Evolutionary conservation across 2,888 invertebrate genomes (phyloP), one percentile per base, ranked within the genome.

Genomic region (Synanthedon vespiformis): DNA sequence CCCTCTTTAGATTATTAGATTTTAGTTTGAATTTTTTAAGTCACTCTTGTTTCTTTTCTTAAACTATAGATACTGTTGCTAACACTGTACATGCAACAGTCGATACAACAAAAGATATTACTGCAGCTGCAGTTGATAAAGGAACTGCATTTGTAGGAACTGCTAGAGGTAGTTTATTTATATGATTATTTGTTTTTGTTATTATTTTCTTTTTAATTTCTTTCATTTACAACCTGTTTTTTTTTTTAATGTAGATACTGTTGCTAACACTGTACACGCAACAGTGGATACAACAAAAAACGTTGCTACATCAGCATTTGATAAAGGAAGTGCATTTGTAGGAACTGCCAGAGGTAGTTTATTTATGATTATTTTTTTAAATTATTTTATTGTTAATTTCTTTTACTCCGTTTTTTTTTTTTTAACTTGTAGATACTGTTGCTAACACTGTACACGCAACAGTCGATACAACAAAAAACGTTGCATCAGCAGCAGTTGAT

Each of bases 261-360:
- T 75, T 53, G 56, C 69, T 52, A 55, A 52, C 49, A 55, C 58
- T 14, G 57, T 22, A 22, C 1, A 65, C 44, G 60, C 55, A 52
- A 71, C 70, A 48, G 65, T 74, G 61, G 74, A 77, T 40, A 66
- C 67, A 14, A 72, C 74, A 11, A 77, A 75, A 59, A 74, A 69
- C 57, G 64, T 64, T 11, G 70, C 74, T 0, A 55, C 72, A 12
- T 59, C 70, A 2, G 72, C 70, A 13, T 62, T 71, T 53, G 72
- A 74, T 13, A 74, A 70, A 57, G 58, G 75, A 53, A 61, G 67
- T 54, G 57, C 65, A 8, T 52, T 68, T 22, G 57, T 67, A 41
- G 72, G 65, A 53, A 57, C n/a, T n/a, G n/a, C n/a, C n/a, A n/a
- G n/a, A n/a, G n/a, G n/a, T n/a, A n/a, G n/a, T n/a, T n/a, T n/a